phyloP scores from a whole-genome alignment of 2,113 vertebrate species.

The Hydropotes inermis region DNA sequence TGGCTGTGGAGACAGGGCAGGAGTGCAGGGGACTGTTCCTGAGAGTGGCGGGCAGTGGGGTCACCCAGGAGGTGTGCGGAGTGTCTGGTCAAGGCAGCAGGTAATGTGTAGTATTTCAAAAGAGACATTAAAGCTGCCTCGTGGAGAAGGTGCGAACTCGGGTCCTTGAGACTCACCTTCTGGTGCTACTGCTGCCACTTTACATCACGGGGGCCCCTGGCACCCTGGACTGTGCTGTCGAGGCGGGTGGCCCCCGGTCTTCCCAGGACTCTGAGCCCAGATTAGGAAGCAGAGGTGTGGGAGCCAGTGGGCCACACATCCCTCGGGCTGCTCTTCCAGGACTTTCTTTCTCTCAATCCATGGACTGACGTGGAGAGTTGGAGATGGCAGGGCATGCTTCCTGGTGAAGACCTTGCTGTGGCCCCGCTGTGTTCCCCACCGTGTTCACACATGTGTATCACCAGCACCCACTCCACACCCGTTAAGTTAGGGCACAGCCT shows the following conservation, averaged over 20 bases:
- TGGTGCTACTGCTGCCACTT: background rate
- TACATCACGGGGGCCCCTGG: background rate
- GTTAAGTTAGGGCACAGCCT: background rate
- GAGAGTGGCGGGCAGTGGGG: background rate
- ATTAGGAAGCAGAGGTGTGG: background rate
- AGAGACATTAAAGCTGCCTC: background rate
- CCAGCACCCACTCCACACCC: background rate
- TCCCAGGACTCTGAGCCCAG: background rate
- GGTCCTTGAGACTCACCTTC: background rate
- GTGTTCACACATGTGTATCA: background rate
- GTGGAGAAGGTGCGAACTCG: background rate
- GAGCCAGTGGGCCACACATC: background rate
- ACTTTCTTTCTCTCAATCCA: background rate
- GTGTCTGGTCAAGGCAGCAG: too few species aligned
- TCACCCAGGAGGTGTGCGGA: background rate
- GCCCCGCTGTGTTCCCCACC: background rate
- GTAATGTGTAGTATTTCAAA: background rate
- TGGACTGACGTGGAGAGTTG: background rate
- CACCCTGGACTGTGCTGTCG: background rate
- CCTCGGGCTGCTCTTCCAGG: background rate
- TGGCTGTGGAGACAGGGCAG: background rate
- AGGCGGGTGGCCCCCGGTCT: background rate
- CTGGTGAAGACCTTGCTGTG: background rate
- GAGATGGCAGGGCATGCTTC: background rate
- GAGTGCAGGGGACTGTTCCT: background rate